Conservation (phyloP, 2,797 vertebrate species). For the Alauda arvensis region DNA sequence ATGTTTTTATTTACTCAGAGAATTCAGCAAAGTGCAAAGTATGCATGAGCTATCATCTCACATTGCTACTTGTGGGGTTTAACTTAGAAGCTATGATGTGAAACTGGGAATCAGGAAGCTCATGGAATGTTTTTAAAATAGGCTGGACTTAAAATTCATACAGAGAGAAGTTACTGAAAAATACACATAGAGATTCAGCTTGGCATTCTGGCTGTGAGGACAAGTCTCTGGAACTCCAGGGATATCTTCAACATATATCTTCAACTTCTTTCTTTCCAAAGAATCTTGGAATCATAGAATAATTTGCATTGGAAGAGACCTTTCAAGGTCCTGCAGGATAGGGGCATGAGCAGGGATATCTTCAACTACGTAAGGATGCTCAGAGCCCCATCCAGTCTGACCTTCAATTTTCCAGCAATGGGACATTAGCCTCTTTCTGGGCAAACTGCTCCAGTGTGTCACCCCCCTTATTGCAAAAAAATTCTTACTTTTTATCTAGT, state of each 20-base stretch:
- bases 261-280: background rate
- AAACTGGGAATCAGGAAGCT: background rate
- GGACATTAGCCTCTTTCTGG: background rate
- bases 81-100: background rate
- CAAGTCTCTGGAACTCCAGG: background rate
- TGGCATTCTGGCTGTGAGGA: background rate
- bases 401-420: background rate
- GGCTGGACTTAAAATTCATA: background rate
- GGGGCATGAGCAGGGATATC: background rate
- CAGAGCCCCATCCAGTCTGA: background rate
- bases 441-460: too few species aligned
- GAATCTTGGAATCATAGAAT: background rate
- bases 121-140: background rate
- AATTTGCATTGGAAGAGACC: background rate
- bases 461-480: background rate
- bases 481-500: background rate
- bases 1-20: background rate
- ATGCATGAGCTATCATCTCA: background rate
- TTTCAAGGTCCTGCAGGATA: background rate
- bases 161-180: background rate
- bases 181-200: background rate
- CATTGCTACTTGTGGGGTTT: accelerated
- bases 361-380: background rate
- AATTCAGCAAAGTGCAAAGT: background rate
- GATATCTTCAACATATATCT: background rate